Percentiles rank a stretch among this genome's conserved stretches.
phyloP scores from a whole-genome alignment of 2,113 vertebrate species.

The Sapajus apella region DNA sequence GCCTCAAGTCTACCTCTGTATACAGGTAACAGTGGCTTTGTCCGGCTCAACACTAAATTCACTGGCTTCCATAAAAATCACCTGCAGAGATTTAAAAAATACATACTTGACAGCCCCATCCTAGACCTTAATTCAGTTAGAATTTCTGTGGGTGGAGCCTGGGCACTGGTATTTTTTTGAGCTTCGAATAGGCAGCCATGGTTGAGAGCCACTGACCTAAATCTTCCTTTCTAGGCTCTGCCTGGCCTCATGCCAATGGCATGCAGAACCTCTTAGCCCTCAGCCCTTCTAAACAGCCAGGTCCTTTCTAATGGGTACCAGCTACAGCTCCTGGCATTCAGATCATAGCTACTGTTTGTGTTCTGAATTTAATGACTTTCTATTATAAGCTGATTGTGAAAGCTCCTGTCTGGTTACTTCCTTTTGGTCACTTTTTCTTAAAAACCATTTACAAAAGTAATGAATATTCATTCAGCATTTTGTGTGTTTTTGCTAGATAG shows the following conservation, averaged over 20 bases:
- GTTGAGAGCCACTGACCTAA: constrained; percentile 61
- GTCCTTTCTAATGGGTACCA: background rate
- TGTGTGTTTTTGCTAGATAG: background rate
- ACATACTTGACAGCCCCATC: background rate
- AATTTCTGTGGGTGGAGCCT: background rate
- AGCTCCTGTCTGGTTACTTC: constrained; percentile 30
- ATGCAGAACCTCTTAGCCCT: background rate
- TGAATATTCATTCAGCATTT: background rate
- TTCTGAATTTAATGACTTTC: constrained; percentile 55
- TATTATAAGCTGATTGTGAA: constrained; percentile 32
- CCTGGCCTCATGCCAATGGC: background rate
- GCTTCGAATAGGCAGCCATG: background rate
- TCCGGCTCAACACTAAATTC: background rate
- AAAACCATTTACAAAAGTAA: constrained; percentile 50
- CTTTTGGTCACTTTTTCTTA: constrained; percentile 19
- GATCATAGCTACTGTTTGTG: background rate
- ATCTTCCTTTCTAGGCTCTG: constrained; percentile 24
- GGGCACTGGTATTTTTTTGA: background rate
- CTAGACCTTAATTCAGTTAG: constrained; percentile 15
- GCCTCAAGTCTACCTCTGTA: background rate
- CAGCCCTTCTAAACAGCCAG: background rate
- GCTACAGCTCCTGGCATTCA: constrained; percentile 23
- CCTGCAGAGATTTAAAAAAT: background rate
- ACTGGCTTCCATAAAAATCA: background rate
- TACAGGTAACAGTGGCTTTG: background rate